A percentile compares a stretch with the other conserved stretches of the same genome.
phyloP scores from a whole-genome alignment of 1,140 invertebrate species.

The Heterodera schachtii region DNA sequence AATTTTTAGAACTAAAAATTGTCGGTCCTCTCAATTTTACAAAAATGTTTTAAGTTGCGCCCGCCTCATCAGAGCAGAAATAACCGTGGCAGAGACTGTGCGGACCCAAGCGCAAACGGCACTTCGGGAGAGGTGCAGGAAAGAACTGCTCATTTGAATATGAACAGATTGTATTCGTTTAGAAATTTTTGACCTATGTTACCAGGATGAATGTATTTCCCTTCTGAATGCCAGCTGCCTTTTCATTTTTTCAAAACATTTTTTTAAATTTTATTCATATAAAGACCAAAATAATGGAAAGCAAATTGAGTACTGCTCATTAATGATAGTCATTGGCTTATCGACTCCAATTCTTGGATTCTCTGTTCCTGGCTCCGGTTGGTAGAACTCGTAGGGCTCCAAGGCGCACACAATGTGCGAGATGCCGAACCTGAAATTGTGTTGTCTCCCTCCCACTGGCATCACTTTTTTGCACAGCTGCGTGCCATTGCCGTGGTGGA shows the following conservation, averaged over 20 bases:
- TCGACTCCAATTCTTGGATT: slow-evolving; percentile 25
- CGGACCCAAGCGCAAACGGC: slow-evolving; percentile 43
- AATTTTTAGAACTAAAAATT: no score
- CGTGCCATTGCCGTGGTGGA: slow-evolving; percentile 98
- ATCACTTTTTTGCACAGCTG: no score
- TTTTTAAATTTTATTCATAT: neutral
- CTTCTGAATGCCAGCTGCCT: neutral
- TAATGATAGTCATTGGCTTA: neutral
- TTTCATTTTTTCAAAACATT: neutral
- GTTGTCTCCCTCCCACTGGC: no score
- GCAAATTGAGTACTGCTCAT: no score
- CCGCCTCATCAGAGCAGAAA: slow-evolving; percentile 18
- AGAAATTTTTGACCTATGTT: neutral
- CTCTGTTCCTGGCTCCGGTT: slow-evolving; percentile 7
- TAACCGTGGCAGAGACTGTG: slow-evolving; percentile 47
- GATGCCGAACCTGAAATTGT: no score
- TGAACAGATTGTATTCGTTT: neutral
- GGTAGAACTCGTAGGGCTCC: no score
- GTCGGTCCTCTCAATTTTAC: neutral
- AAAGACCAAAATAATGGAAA: neutral
- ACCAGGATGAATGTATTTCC: neutral
- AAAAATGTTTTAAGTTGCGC: slow-evolving; percentile 29
- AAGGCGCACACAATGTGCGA: no score
- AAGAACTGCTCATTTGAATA: slow-evolving; percentile 34
- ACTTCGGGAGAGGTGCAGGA: slow-evolving; percentile 45